Conservation (phyloP, 1,140 invertebrate genomes). For the Vanessa tameamea region DNA sequence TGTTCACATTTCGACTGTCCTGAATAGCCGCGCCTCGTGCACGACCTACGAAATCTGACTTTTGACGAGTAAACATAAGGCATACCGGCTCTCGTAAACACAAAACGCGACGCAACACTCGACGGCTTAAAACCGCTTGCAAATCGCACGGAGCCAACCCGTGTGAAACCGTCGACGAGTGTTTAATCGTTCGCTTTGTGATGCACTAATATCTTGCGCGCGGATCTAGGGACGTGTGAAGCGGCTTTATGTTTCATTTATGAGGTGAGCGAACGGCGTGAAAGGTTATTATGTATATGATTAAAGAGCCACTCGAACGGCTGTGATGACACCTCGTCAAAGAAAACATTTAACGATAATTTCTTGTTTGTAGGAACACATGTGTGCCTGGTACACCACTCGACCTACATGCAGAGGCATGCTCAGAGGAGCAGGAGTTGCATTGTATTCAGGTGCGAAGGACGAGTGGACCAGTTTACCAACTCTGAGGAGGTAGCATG, state of each 20-base stretch:
- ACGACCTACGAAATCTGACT: slow-evolving; percentile 7
- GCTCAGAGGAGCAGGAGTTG: no score
- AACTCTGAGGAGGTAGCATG: no score
- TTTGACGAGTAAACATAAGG: slow-evolving; percentile 31
- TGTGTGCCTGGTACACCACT: no score
- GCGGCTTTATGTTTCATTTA: slow-evolving; percentile 16
- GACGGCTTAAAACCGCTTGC: slow-evolving; percentile 37
- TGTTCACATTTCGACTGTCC: background rate
- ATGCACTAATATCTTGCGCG: slow-evolving; percentile 44
- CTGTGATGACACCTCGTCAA: no score
- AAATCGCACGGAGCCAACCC: slow-evolving; percentile 29
- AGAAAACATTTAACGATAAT: no score
- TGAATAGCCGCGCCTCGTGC: background rate
- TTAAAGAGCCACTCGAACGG: background rate
- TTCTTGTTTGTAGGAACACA: no score
- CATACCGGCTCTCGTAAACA: slow-evolving; percentile 19
- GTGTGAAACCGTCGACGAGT: slow-evolving; percentile 45
- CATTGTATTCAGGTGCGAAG: no score
- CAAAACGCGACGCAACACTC: slow-evolving; percentile 31
- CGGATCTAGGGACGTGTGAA: slow-evolving; percentile 32
- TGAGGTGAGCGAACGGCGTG: background rate
- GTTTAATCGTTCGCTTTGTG: slow-evolving; percentile 63
- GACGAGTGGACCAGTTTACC: no score
- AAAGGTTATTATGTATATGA: slow-evolving; percentile 6
- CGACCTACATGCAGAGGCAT: no score